Evolutionary conservation across 2,888 invertebrate species (phyloP), one percentile per base, ranked within the genome.

Genomic region (Silvanus unidentatus): DNA sequence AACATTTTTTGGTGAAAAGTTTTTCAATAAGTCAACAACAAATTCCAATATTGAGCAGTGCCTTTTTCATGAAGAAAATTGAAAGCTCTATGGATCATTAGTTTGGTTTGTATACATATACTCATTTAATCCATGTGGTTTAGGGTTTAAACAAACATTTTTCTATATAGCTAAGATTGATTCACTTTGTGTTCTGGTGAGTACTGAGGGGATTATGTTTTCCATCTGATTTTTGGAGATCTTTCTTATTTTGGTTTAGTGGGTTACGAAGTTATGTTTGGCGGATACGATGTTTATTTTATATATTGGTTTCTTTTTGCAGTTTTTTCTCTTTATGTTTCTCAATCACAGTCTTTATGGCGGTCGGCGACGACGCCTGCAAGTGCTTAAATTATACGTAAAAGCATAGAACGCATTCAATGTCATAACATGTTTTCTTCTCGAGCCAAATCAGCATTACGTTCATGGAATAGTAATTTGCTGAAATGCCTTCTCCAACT

Each of bases 321-420:
- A 44, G 47, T 44, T 47, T 50, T 44, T 49, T 46, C 44, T 28
- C 22, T n/a, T 13, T 16, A 14, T 1, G 2, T 41, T 40, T 38
- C 45, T 38, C 45, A 50, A 50, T 50, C 50, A 47, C 50, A 44
- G 47, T 42, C 47, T 50, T 50, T 47, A 50, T 41, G 45, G 47
- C 47, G 50, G 47, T 50, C 47, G 22, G 22, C 22, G 22, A 22
- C 4, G 22, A 22, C 22, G 22, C 22, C 22, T 22, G 22, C 3
- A 22, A 50, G 44, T 38, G 42, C 47, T 41, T 45, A 47, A 47
- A 50, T 50, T 50, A 47, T 42, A 50, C 50, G 50, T 50, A 50
- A 49, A 49, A 47, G 49, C 46, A 50, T 22, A 22, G 8, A 5
- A 22, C 44, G 47, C 44, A 47, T 36, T 29, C 37, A 16, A 47